Evolutionary conservation across 2,113 vertebrate genomes (phyloP).

Genomic region (Brachirus orientalis): DNA sequence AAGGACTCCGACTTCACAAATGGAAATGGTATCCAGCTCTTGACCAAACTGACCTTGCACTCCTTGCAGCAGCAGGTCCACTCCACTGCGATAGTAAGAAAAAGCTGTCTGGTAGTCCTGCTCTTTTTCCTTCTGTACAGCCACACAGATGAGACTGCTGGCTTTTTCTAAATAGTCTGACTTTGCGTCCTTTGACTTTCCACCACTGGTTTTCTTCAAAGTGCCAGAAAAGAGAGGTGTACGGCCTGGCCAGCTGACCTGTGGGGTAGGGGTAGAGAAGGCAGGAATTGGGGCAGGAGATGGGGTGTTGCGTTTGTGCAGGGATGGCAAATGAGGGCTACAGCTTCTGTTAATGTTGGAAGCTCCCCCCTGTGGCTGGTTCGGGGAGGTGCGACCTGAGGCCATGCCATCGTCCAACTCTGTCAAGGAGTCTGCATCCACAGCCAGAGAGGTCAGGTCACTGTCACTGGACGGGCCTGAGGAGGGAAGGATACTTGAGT

Average conservation of each 20-base stretch:
- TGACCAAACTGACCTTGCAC: constrained; percentile 89
- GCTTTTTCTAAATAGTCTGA: constrained; percentile 93
- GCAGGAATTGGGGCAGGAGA: constrained; percentile 59
- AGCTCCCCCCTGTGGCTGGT: constrained; percentile 80
- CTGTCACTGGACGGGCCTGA: constrained; percentile 92
- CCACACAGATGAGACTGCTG: constrained; percentile 90
- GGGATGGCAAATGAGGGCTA: constrained; percentile 71
- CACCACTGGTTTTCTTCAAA: constrained; percentile 73
- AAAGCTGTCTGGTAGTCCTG: constrained; percentile 92
- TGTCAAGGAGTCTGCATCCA: constrained; percentile 89
- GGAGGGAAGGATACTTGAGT: background rate
- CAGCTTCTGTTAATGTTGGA: constrained; percentile 67
- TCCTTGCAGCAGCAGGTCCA: constrained; percentile 94
- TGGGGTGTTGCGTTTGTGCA: constrained; percentile 50
- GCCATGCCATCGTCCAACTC: constrained; percentile 97
- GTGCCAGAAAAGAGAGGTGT: constrained; percentile 81
- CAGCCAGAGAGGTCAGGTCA: constrained; percentile 88
- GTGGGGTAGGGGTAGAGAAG: constrained; percentile 80
- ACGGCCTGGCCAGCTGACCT: constrained; percentile 81
- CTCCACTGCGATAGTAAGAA: constrained; percentile 90
- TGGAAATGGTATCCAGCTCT: background rate
- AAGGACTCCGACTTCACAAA: background rate
- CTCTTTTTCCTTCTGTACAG: constrained; percentile 91
- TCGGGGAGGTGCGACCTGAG: constrained; percentile 92
- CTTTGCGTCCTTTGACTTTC: constrained; percentile 66